Base-by-base conservation (phyloP, 2,797 vertebrate species). In the Peromyscus attwateri region DNA sequence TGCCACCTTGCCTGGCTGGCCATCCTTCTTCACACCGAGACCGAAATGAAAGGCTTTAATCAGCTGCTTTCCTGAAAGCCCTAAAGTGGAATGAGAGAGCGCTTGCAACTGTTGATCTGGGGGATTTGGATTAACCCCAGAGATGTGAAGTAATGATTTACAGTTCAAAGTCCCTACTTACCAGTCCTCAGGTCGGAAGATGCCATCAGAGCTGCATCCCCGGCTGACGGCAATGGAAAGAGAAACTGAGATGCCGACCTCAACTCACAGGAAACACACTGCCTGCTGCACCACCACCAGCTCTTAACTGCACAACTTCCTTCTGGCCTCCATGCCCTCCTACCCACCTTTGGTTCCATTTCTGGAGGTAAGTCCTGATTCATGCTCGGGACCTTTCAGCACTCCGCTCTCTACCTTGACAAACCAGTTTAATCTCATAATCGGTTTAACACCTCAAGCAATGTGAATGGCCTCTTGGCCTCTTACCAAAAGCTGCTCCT, bases 201-300 rank as follows among this genome's bases (percentile, higher is more conserved):
- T 46, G 66, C 79, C 13, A 10, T 55, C 43, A 66, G 62, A 85
- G 64, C 71, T 34, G 62, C 27, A 17, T 4, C 64, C 49, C 16
- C 0, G 0, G 73, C 52, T 3, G 89, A 77, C 19, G 21, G 23
- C 37, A 43, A 49, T 34, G 37, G 87, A 60, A 68, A 64, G 57
- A 82, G 64, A 77, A 91, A 57, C 0, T 7, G 34, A 49, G 84
- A 46, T 17, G 19, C 68, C 2, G 19, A 76, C 71, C 76, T n/a
- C 8, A 34, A 7, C 83, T n/a, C 3, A 3, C 31, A 60, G 71
- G 62, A 66, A 43, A 34, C 9, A 29, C 4, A 17, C 43, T 0
- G 2, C 1, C 3, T 1, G 19, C 16, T 23, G 43, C 0, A 1
- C 34, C 40, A 1, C 34, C 40, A 23, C 6, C 55, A 23, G 1